Percentiles rank a stretch among this genome's conserved stretches.
Evolutionary conservation across 2,888 invertebrate species (phyloP).

Genomic region (Villa cingulata): DNA sequence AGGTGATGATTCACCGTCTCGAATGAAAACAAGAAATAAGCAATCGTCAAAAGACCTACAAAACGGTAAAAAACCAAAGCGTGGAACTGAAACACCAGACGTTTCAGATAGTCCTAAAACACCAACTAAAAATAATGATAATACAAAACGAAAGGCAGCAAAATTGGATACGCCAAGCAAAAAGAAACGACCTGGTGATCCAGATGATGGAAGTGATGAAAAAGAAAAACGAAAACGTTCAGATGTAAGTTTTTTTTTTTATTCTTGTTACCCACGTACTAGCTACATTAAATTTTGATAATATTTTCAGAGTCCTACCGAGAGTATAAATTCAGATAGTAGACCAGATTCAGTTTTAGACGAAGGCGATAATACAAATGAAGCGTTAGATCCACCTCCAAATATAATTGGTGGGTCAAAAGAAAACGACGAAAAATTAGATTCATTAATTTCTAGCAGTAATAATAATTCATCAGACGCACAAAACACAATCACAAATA

Average conservation of each 20-base stretch:
- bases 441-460: constrained; percentile 11
- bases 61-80: constrained; percentile 43
- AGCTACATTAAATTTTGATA: background rate
- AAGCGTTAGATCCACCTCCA: constrained; percentile 29
- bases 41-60: constrained; percentile 54
- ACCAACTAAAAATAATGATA: constrained; percentile 37
- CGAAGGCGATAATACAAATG: constrained; percentile 41
- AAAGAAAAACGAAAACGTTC: constrained; percentile 42
- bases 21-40: constrained; percentile 79
- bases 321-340: constrained; percentile 73
- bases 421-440: constrained; percentile 33
- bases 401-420: constrained; percentile 32
- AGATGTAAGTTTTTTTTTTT: constrained; percentile 23
- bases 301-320: constrained; percentile 55
- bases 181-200: constrained; percentile 40
- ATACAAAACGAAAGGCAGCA: constrained; percentile 33
- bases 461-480: background rate
- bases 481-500: background rate
- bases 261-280: background rate
- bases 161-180: constrained; percentile 43
- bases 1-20: constrained; percentile 65
- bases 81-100: constrained; percentile 47
- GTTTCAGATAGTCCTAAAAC: constrained; percentile 34
- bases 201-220: constrained; percentile 36
- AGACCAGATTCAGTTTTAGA: constrained; percentile 57